phyloP scores from a whole-genome alignment of 2,797 vertebrate species.

The Odontamblyopus lacepedii region DNA sequence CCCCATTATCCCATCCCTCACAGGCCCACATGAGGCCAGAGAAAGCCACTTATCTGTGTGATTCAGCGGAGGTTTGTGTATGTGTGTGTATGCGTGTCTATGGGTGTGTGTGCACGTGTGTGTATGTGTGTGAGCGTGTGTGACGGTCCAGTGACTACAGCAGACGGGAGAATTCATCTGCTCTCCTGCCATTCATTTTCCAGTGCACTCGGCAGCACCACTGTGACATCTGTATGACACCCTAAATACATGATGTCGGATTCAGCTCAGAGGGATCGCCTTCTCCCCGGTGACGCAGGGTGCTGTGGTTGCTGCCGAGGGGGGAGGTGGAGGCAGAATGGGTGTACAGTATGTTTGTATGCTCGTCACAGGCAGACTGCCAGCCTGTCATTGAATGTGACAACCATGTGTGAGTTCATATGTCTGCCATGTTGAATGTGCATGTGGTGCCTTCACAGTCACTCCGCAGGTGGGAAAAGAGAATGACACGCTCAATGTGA shows the following conservation, averaged over 20 bases:
- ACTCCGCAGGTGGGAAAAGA: conserved; percentile 54
- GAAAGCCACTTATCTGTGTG: conserved; percentile 60
- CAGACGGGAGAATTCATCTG: conserved; percentile 58
- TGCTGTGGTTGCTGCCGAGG: conserved; percentile 8
- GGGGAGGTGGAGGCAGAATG: not conserved
- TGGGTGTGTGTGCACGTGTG: conserved; percentile 1
- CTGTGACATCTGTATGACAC: conserved; percentile 70
- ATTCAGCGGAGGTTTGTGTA: conserved; percentile 27
- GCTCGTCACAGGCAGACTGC: conserved; percentile 28
- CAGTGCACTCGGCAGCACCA: conserved; percentile 48
- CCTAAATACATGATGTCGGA: conserved; percentile 66
- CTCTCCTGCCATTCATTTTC: conserved; percentile 60
- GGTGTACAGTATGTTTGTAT: conserved; percentile 14
- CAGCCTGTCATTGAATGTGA: conserved; percentile 16
- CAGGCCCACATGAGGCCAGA: conserved; percentile 5
- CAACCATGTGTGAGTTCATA: conserved; percentile 5
- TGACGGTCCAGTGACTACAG: conserved; percentile 52
- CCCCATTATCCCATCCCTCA: conserved; percentile 16
- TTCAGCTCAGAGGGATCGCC: conserved; percentile 57
- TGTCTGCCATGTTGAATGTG: conserved; percentile 12
- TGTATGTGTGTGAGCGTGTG: not conserved
- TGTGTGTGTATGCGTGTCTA: conserved; percentile 3
- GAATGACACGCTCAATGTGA: conserved; percentile 57
- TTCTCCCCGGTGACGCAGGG: conserved; percentile 18
- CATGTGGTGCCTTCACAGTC: conserved; percentile 21